These are phyloP conservation scores for Chelonus insularis DNA, from an alignment of 1,140 invertebrate genomes.

Conservation along the genomic window DNA sequence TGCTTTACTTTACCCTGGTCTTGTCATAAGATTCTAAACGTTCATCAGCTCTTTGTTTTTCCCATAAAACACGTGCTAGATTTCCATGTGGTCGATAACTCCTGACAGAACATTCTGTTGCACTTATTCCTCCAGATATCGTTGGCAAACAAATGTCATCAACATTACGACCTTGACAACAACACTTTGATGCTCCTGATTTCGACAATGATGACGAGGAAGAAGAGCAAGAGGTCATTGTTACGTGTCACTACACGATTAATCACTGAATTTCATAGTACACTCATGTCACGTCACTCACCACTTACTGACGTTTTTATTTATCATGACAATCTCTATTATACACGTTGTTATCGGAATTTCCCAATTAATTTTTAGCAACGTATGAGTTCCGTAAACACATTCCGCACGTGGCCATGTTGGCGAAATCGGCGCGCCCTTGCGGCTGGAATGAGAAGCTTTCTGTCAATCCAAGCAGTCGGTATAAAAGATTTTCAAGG, in stretches of 20 bases:
- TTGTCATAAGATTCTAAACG: conserved; percentile 67
- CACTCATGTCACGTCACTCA: background rate
- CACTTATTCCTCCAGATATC: conserved; percentile 18
- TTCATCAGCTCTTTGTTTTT: conserved; percentile 70
- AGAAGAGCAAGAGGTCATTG: conserved; percentile 16
- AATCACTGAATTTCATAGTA: background rate
- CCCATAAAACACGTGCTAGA: conserved; percentile 69
- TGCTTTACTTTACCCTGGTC: conserved; percentile 65
- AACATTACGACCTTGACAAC: conserved; percentile 30
- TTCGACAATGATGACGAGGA: background rate
- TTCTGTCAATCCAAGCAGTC: too few relatives aligned
- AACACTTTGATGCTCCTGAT: conserved; percentile 35
- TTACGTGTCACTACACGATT: background rate
- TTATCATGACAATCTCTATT: too few relatives aligned
- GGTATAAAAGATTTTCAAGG: too few relatives aligned
- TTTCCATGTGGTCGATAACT: conserved; percentile 65
- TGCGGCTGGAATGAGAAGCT: background rate
- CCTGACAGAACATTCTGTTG: conserved; percentile 31
- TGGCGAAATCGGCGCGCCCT: conserved; percentile 42
- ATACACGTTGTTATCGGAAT: too few relatives aligned
- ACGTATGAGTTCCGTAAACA: conserved; percentile 38
- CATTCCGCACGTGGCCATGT: conserved; percentile 54
- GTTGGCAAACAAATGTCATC: background rate
- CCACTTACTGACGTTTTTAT: background rate
- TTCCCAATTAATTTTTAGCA: background rate